Evolutionary conservation across 2,888 invertebrate species (phyloP).

Genomic region (Flexamia atlantica): DNA sequence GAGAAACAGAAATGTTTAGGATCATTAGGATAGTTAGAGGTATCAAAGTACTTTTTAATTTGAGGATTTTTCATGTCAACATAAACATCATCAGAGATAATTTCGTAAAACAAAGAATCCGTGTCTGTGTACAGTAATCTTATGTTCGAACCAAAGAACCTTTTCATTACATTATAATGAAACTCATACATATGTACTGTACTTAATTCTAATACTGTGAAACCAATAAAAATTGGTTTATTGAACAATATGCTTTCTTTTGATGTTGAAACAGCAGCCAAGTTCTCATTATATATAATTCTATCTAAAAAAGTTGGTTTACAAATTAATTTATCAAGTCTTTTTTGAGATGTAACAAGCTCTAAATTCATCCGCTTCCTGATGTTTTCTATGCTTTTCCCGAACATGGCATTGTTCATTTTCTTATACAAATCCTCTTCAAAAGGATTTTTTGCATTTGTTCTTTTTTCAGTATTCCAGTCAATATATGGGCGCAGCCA

Average conservation of each 20-base stretch:
- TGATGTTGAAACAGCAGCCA: not conserved
- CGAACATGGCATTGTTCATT: conserved; percentile 56
- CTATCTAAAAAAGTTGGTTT: not conserved
- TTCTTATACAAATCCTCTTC: conserved; percentile 70
- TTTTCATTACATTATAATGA: conserved; percentile 61
- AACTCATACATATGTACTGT: conserved; percentile 57
- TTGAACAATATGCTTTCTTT: conserved; percentile 58
- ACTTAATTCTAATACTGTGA: conserved; percentile 61
- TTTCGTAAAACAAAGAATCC: too few relatives aligned
- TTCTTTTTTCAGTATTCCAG: conserved; percentile 65
- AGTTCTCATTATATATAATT: too few relatives aligned
- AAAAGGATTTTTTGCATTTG: conserved; percentile 71
- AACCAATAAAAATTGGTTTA: conserved; percentile 66
- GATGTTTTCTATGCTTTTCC: conserved; percentile 52
- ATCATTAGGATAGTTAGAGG: not conserved
- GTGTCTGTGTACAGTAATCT: too few relatives aligned
- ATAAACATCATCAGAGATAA: too few relatives aligned
- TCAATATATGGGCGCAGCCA: conserved; percentile 72
- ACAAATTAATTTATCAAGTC: conserved; percentile 27
- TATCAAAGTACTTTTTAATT: not conserved
- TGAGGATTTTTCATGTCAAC: not conserved
- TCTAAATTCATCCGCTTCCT: conserved; percentile 64
- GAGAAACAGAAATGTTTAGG: not conserved
- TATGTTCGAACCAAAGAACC: not conserved
- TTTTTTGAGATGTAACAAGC: conserved; percentile 62